Evolutionary conservation across 2,113 vertebrate species (phyloP).

Genomic region (Ophiodon elongatus): DNA sequence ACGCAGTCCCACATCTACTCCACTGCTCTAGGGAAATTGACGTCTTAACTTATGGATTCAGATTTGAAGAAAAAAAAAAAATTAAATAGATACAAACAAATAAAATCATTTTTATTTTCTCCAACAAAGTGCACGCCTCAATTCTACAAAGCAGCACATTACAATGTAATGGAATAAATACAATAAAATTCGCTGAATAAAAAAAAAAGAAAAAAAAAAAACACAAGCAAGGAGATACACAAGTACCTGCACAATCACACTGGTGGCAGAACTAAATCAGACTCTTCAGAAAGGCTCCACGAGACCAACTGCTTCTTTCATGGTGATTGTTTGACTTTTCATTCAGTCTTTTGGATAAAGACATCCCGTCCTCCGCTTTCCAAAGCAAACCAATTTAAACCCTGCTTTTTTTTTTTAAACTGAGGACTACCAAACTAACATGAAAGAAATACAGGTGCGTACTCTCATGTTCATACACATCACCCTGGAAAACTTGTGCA

Average conservation of each 20-base stretch:
- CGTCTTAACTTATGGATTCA: slow-evolving; percentile 3
- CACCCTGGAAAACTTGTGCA: slow-evolving; percentile 80
- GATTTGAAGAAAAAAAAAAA: slow-evolving; percentile 46
- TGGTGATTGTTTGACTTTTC: slow-evolving; percentile 43
- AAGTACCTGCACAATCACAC: slow-evolving; percentile 85
- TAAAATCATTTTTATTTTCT: slow-evolving; percentile 87
- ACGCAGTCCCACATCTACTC: slow-evolving; percentile 60
- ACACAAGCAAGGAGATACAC: slow-evolving; percentile 74
- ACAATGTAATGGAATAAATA: slow-evolving; percentile 94
- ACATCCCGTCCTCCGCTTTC: slow-evolving; percentile 35
- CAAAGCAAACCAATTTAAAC: slow-evolving; percentile 64
- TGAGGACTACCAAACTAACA: slow-evolving; percentile 71
- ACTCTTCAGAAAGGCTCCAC: slow-evolving; percentile 58
- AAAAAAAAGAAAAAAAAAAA: slow-evolving; percentile 81
- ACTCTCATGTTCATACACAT: slow-evolving; percentile 73
- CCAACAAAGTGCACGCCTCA: slow-evolving; percentile 90
- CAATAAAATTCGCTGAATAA: slow-evolving; percentile 86
- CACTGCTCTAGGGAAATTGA: neutral
- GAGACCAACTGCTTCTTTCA: slow-evolving; percentile 32
- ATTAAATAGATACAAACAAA: slow-evolving; percentile 81
- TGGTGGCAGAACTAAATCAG: slow-evolving; percentile 65
- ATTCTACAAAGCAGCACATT: slow-evolving; percentile 92
- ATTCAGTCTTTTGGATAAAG: slow-evolving; percentile 29
- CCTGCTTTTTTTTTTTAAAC: slow-evolving; percentile 54
- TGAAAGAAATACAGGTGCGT: slow-evolving; percentile 71